These are phyloP conservation scores for Holacanthella duospinosa DNA, from an alignment of 2,888 invertebrate genomes.

Conservation along the genomic window DNA sequence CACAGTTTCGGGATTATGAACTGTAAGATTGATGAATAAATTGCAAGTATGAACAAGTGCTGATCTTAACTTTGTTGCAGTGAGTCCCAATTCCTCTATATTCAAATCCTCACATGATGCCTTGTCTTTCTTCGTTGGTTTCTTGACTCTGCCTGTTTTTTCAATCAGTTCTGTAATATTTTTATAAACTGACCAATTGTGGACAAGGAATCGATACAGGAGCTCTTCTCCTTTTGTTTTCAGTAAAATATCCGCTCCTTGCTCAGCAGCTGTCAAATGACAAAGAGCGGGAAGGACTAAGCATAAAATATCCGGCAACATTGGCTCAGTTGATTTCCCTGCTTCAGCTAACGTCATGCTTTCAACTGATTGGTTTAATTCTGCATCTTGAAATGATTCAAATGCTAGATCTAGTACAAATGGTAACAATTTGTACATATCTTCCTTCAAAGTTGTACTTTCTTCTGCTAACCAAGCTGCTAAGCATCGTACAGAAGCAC, in stretches of 20 bases:
- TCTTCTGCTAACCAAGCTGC: constrained; percentile 90
- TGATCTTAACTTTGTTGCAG: constrained; percentile 64
- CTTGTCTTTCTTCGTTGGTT: constrained; percentile 27
- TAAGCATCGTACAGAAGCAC: constrained; percentile 70
- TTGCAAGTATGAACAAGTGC: constrained; percentile 83
- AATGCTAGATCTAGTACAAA: constrained; percentile 69
- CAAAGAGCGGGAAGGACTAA: constrained; percentile 79
- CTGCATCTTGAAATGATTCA: constrained; percentile 54
- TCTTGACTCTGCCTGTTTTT: constrained; percentile 31
- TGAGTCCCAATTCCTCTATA: constrained; percentile 62
- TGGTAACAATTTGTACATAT: constrained; percentile 68
- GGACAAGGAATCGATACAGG: constrained; percentile 64
- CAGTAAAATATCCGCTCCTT: constrained; percentile 40
- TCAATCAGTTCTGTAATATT: constrained; percentile 56
- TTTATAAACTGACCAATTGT: constrained; percentile 77
- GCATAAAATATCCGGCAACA: constrained; percentile 57
- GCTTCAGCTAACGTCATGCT: constrained; percentile 32
- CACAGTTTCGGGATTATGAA: constrained; percentile 71
- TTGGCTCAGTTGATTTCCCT: constrained; percentile 34
- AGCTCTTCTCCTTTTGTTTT: constrained; percentile 60
- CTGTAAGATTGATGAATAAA: constrained; percentile 83
- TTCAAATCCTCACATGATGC: constrained; percentile 66
- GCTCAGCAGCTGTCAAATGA: constrained; percentile 82
- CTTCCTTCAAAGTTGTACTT: constrained; percentile 73
- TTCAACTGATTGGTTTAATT: constrained; percentile 33